A percentile compares a stretch with the other conserved stretches of the same genome.
Conservation (phyloP, 1,140 invertebrate species). For the Monochamus saltuarius region DNA sequence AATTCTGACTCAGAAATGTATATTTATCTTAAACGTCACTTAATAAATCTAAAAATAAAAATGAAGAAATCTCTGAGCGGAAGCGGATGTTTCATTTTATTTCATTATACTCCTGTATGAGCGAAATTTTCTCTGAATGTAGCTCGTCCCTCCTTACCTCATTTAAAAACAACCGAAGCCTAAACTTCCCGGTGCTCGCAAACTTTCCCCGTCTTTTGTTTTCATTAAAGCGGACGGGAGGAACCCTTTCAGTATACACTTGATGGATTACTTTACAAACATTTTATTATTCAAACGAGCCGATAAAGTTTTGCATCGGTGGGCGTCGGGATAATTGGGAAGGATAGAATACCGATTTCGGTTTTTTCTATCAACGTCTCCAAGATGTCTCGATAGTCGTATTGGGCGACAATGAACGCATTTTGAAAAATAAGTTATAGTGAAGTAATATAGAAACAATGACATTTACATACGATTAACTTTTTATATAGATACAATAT, state of each 20-base stretch:
- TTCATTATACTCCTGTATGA: no score
- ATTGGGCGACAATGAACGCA: slow-evolving; percentile 31
- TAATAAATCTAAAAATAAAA: no score
- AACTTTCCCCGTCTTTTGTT: slow-evolving; percentile 25
- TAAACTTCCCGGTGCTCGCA: slow-evolving; percentile 3
- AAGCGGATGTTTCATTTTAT: no score
- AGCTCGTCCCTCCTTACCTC: background rate
- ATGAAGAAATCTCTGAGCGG: no score
- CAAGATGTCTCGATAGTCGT: slow-evolving; percentile 28
- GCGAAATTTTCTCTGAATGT: no score
- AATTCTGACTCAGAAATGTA: no score
- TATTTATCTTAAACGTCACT: no score
- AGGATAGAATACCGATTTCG: slow-evolving; percentile 36
- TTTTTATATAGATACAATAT: no score
- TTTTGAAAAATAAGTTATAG: slow-evolving; percentile 17
- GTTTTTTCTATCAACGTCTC: slow-evolving; percentile 35
- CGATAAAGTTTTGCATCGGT: slow-evolving; percentile 39
- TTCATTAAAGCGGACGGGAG: slow-evolving; percentile 21
- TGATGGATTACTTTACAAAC: slow-evolving; percentile 46
- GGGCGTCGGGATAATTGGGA: slow-evolving; percentile 39
- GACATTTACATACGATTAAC: no score
- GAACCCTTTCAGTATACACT: slow-evolving; percentile 25
- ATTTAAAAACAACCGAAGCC: slow-evolving; percentile 8
- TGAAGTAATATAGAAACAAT: no score
- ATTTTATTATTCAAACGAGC: slow-evolving; percentile 46